phyloP scores from a whole-genome alignment of 2,113 vertebrate genomes.

The Cebus imitator region DNA sequence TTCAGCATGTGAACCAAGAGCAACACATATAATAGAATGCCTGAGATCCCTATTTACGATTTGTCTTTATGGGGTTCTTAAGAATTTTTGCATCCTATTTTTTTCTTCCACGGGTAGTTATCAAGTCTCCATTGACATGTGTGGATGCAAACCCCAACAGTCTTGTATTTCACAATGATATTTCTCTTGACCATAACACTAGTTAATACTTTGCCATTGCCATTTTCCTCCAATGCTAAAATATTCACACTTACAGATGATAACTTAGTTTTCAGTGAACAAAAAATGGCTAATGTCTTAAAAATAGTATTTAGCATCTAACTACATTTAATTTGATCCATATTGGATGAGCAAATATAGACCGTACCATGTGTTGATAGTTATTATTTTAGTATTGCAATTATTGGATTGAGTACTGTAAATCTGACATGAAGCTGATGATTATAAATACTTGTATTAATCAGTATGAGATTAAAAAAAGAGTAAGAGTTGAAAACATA shows the following conservation, averaged over 20 bases:
- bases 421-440: background rate
- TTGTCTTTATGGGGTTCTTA: background rate
- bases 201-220: background rate
- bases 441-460: background rate
- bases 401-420: background rate
- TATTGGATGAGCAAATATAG: background rate
- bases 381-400: background rate
- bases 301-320: background rate
- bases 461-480: conserved; percentile 2
- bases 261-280: background rate
- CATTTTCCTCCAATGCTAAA: background rate
- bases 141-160: background rate
- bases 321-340: background rate
- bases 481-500: background rate
- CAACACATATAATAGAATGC: background rate
- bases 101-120: background rate
- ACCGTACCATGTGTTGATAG: background rate
- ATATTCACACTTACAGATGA: background rate
- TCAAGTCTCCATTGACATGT: background rate
- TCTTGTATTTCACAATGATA: background rate
- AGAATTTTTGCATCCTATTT: background rate
- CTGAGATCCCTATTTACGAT: background rate
- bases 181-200: background rate
- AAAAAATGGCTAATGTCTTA: background rate
- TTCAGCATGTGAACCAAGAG: background rate